These are phyloP conservation scores for Parascotia fuliginaria DNA, from an alignment of 2,888 invertebrate genomes.

Conservation along the genomic window DNA sequence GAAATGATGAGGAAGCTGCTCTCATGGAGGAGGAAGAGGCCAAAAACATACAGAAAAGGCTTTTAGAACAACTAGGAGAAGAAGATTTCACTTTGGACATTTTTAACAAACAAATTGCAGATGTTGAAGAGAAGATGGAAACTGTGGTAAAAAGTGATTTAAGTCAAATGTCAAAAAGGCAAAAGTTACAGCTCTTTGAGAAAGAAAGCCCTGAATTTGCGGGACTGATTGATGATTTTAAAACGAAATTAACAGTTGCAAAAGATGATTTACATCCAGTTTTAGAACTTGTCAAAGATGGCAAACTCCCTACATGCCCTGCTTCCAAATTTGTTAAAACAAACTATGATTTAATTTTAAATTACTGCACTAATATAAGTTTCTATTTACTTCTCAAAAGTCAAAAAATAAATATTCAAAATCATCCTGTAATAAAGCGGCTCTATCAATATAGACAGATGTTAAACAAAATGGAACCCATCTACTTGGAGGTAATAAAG, in stretches of 20 bases:
- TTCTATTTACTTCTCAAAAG: constrained; percentile 95
- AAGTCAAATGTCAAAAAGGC: constrained; percentile 89
- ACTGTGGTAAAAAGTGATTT: constrained; percentile 91
- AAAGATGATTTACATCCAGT: constrained; percentile 89
- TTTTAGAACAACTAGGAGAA: constrained; percentile 92
- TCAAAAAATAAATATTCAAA: constrained; percentile 88
- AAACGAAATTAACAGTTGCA: constrained; percentile 88
- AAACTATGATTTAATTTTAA: constrained; percentile 89
- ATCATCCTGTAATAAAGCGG: constrained; percentile 96
- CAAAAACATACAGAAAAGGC: constrained; percentile 90
- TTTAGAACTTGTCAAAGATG: constrained; percentile 86
- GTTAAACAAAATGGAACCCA: constrained; percentile 89
- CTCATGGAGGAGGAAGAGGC: constrained; percentile 94
- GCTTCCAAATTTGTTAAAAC: constrained; percentile 90
- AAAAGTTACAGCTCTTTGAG: constrained; percentile 91
- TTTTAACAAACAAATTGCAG: constrained; percentile 69
- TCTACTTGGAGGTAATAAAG: constrained; percentile 88
- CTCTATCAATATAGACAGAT: constrained; percentile 93
- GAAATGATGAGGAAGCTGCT: constrained; percentile 89
- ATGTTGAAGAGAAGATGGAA: constrained; percentile 73
- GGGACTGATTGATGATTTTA: constrained; percentile 91
- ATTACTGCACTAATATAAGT: constrained; percentile 94
- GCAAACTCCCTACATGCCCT: constrained; percentile 87
- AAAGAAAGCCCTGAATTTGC: constrained; percentile 96
- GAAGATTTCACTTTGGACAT: constrained; percentile 90